Base-by-base conservation (phyloP, 1,140 invertebrate genomes). In the Augochlora pura region DNA sequence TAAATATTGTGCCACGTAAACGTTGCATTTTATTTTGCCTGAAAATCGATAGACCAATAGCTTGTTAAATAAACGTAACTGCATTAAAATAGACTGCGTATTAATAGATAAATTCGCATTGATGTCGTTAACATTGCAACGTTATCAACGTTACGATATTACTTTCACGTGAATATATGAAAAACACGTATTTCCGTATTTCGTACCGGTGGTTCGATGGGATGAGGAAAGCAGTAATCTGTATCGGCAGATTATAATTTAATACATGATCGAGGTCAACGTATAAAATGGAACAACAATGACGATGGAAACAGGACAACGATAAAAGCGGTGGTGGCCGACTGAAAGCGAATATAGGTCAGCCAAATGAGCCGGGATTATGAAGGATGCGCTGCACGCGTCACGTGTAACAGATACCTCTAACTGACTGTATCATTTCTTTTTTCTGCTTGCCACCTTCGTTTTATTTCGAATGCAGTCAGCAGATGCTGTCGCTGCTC, bases 331-430 rank as follows among this genome's bases (percentile, higher is more conserved):
- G 39, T 2, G 23, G 12, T 67, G 46, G 38, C 2, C 18, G 21
- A 59, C 32, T 63, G 46, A 71, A 14, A 42, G 59, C n/a, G 42
- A 32, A 70, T 71, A 77, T 77, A 46, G 76, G 76, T 77, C 76
- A 71, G 32, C 46, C 68, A 69, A 77, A 77, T 64, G 76, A 71
- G 46, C 32, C 42, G 54, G 76, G 59, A 71, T 71, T 71, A 71
- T 23, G 46, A 77, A 71, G 68, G 59, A 71, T 64, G 68, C 46
- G 49, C 60, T 4, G 71, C 49, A 75, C 62, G 25, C 42, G 60
- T 14, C 60, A 21, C 66, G 59, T 54, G 68, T 39, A 54, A 54
- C 32, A 18, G 23, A 63, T 42, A 71, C 25, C 49, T 32, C 32
- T 32, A 32, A 60, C 25, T 39, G 8, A 21, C 12, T 0, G n/a